phyloP scores from a whole-genome alignment of 2,113 vertebrate genomes.

The Lepus timidus region DNA sequence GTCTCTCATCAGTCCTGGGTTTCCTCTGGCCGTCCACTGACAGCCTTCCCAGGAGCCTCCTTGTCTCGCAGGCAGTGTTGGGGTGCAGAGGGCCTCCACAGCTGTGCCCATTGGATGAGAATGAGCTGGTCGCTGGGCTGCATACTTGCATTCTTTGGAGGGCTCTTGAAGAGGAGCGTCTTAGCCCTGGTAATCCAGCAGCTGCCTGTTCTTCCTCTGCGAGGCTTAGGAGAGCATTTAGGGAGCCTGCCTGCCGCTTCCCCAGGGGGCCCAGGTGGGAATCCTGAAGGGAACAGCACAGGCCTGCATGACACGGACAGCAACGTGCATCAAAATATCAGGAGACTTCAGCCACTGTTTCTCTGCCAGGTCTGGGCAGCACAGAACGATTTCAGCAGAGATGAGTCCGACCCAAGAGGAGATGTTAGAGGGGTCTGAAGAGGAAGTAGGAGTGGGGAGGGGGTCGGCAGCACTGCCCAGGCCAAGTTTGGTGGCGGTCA shows the following conservation, averaged over 20 bases:
- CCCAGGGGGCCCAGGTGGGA: not conserved
- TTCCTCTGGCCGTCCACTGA: not conserved
- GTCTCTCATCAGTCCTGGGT: slow-evolving; percentile 16
- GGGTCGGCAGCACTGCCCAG: not conserved
- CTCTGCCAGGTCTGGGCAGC: slow-evolving; percentile 25
- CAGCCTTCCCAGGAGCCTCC: not conserved
- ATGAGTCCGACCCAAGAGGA: not conserved
- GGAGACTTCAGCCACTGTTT: not conserved
- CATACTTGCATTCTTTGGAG: not conserved
- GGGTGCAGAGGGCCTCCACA: not conserved
- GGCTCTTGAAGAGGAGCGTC: not conserved
- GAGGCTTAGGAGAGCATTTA: not conserved
- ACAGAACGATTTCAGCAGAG: not conserved
- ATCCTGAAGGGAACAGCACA: not conserved
- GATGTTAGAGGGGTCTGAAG: not conserved
- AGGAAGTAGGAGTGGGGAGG: not conserved
- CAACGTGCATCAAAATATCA: slow-evolving; percentile 4
- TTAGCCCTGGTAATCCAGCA: not conserved
- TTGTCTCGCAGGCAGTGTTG: not conserved
- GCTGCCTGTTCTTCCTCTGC: not conserved
- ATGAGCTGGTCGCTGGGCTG: not conserved
- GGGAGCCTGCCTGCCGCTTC: not conserved
- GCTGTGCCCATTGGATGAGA: not conserved
- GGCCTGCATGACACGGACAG: not conserved
- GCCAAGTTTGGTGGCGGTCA: too few relatives aligned